Base-by-base conservation (phyloP, 1,140 invertebrate species). In the Psilanteris sp. region DNA sequence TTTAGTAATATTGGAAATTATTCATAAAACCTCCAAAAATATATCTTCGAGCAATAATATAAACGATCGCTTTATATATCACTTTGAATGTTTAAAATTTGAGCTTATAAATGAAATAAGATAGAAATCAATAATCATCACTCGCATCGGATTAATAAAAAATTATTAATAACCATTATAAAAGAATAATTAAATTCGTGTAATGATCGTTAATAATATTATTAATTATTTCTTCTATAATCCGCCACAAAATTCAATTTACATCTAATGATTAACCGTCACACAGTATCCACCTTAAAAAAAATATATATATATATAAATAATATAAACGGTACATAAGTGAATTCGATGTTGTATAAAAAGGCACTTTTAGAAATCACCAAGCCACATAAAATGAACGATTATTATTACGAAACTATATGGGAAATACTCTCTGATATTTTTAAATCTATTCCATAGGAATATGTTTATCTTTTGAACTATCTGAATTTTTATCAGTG, bases 281-380 rank as follows among this genome's bases (percentile, higher is more conserved):
- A 20, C 18, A 6, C 18, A 10, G 4, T 31, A 31, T 3, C 11
- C n/a, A 11, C 11, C n/a, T 11, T 31, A 31, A 34, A 34, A 14
- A 34, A 15, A n/a, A n/a, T n/a, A n/a, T n/a, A n/a, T n/a, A n/a
- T 15, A 15, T 34, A 34, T 13, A 31, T 34, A 34, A 34, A 34
- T 34, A 34, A 15, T 7, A 34, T 34, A 7, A 34, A 10, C 13
- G 31, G 8, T 34, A 15, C 31, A 15, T 20, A 20, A 20, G 18
- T 34, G 13, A 7, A 9, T 14, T 34, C 4, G 31, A 5, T 1
- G 15, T 9, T 31, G 10, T 3, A 10, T n/a, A n/a, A n/a, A n/a
- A 31, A 31, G 31, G 31, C 31, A 34, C 31, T 34, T 34, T 7
- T 1, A 15, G 13, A 34, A 14, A n/a, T n/a, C n/a, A n/a, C n/a